Percentiles rank a stretch among this genome's conserved stretches.
Evolutionary conservation across 2,888 invertebrate genomes (phyloP).

Genomic region (Hyles lineata): DNA sequence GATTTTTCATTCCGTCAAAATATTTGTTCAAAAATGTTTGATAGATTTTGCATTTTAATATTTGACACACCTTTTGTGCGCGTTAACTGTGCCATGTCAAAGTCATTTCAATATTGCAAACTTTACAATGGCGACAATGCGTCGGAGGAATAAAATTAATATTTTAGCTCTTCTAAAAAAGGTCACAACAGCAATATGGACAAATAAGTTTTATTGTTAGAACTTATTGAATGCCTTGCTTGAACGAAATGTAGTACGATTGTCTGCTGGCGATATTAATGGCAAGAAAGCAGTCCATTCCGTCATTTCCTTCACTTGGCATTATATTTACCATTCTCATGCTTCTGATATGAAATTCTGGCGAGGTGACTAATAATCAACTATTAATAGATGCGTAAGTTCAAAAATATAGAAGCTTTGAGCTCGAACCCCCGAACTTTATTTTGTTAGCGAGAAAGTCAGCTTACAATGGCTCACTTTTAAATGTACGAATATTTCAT

Average conservation of each 20-base stretch:
- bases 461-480: too few relatives aligned
- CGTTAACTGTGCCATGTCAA: constrained; percentile 2
- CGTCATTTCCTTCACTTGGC: too few relatives aligned
- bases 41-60: not conserved
- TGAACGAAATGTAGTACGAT: not conserved
- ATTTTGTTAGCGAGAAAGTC: too few relatives aligned
- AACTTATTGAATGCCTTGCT: not conserved
- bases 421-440: too few relatives aligned
- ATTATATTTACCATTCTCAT: too few relatives aligned
- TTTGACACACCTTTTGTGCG: not conserved
- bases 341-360: too few relatives aligned
- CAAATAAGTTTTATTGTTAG: not conserved
- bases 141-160: constrained; percentile 1
- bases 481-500: too few relatives aligned
- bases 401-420: too few relatives aligned
- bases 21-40: not conserved
- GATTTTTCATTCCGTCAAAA: not conserved
- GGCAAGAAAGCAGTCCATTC: too few relatives aligned
- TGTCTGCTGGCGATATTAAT: not conserved
- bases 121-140: not conserved
- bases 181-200: not conserved
- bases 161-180: not conserved
- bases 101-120: not conserved
- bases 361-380: too few relatives aligned
- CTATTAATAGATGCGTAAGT: too few relatives aligned